A percentile compares a stretch with the other conserved stretches of the same genome.
These are phyloP conservation scores for Notolepis coatsorum DNA, from an alignment of 2,797 vertebrate species.

Conservation along the genomic window DNA sequence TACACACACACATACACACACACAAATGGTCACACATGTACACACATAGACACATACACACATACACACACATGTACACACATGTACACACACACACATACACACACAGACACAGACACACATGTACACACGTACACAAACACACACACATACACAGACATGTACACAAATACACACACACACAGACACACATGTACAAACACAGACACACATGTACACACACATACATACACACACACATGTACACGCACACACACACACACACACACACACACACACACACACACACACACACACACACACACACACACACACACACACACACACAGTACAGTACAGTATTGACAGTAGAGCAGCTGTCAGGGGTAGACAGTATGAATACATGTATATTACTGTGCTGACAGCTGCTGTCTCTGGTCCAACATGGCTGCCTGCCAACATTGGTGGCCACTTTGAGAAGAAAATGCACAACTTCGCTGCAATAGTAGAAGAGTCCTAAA, in stretches of 20 bases:
- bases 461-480: too few relatives aligned
- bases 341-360: too few relatives aligned
- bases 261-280: background rate
- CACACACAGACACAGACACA: background rate
- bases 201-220: background rate
- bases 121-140: background rate
- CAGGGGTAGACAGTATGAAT: too few relatives aligned
- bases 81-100: background rate
- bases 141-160: too few relatives aligned
- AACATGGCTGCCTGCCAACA: too few relatives aligned
- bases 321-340: background rate
- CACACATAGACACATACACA: background rate
- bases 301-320: conserved; percentile 9
- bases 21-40: background rate
- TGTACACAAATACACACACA: background rate
- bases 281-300: too few relatives aligned
- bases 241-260: background rate
- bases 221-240: conserved; percentile 20
- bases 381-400: too few relatives aligned
- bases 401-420: too few relatives aligned
- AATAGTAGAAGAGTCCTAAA: too few relatives aligned
- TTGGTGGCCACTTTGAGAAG: too few relatives aligned
- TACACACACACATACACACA: background rate
- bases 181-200: background rate
- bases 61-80: background rate